phyloP scores from a whole-genome alignment of 1,140 invertebrate genomes.

The Bemisia tabaci region DNA sequence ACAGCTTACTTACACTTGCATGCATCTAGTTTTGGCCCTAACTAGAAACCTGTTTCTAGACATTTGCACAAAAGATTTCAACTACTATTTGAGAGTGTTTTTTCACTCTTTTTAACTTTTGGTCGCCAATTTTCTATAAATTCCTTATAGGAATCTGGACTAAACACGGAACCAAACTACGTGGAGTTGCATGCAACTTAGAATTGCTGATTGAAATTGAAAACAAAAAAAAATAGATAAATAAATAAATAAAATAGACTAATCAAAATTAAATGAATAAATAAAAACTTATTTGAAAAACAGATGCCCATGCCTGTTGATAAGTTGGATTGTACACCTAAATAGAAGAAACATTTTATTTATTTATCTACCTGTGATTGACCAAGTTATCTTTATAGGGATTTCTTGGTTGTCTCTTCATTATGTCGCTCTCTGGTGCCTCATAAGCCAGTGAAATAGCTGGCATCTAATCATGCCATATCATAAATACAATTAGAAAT shows the following conservation, averaged over 20 bases:
- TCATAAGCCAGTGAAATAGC: conserved; percentile 98
- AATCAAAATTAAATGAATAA: not conserved
- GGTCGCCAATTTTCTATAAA: no score
- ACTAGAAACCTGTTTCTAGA: no score
- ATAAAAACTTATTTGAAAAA: not conserved
- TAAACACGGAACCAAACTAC: no score
- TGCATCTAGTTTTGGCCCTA: no score
- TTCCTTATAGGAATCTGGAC: no score
- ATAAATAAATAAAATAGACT: not conserved
- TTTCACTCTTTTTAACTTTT: no score
- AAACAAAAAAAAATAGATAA: conserved; percentile 2
- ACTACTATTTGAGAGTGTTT: no score
- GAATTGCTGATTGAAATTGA: no score
- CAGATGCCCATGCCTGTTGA: not conserved
- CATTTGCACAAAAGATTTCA: no score
- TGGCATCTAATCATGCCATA: conserved; percentile 54
- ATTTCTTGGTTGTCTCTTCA: conserved; percentile 95
- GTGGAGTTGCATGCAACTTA: no score
- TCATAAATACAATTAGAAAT: not conserved
- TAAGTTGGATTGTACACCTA: conserved; percentile 1
- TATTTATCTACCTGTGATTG: conserved; percentile 62
- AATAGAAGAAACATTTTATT: not conserved
- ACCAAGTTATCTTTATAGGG: conserved; percentile 93
- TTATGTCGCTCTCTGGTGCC: conserved; percentile 95
- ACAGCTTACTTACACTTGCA: no score